A percentile compares a stretch with the other conserved stretches of the same genome.
Conservation (phyloP, 2,797 vertebrate genomes). For the Intellagama lesueurii region DNA sequence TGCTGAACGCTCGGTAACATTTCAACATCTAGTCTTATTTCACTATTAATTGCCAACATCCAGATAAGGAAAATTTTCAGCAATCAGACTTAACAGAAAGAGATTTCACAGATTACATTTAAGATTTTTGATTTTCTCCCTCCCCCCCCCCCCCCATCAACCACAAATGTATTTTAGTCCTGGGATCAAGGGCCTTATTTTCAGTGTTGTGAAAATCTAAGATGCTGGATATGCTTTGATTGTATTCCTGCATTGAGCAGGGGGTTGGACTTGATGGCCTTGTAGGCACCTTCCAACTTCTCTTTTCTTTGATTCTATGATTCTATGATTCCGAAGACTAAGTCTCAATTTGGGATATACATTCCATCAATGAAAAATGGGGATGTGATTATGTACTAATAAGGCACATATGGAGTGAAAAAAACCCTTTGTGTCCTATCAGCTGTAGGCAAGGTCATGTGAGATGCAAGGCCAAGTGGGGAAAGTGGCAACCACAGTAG, state of each 20-base stretch:
- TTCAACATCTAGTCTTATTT: not conserved
- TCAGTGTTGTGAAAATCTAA: not conserved
- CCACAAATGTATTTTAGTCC: not conserved
- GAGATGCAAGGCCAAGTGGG: no score
- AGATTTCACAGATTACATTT: slow-evolving; percentile 9
- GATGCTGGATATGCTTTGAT: not conserved
- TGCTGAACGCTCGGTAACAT: not conserved
- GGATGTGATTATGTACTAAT: no score
- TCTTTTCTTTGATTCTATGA: no score
- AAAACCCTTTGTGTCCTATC: no score
- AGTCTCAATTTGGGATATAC: not conserved
- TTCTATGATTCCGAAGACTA: not conserved
- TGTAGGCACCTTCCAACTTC: no score
- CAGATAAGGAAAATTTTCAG: not conserved
- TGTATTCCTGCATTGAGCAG: no score
- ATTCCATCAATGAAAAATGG: not conserved
- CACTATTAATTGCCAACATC: slow-evolving; percentile 3
- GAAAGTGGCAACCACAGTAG: no score
- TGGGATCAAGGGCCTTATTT: not conserved
- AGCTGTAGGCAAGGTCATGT: no score
- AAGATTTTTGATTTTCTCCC: not conserved
- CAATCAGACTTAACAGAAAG: not conserved
- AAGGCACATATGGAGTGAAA: no score
- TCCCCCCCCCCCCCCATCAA: no score
- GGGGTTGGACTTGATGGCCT: no score